A percentile compares a stretch with the other conserved stretches of the same genome.
Evolutionary conservation across 2,797 vertebrate species (phyloP).

Genomic region (Darevskia nairensis): DNA sequence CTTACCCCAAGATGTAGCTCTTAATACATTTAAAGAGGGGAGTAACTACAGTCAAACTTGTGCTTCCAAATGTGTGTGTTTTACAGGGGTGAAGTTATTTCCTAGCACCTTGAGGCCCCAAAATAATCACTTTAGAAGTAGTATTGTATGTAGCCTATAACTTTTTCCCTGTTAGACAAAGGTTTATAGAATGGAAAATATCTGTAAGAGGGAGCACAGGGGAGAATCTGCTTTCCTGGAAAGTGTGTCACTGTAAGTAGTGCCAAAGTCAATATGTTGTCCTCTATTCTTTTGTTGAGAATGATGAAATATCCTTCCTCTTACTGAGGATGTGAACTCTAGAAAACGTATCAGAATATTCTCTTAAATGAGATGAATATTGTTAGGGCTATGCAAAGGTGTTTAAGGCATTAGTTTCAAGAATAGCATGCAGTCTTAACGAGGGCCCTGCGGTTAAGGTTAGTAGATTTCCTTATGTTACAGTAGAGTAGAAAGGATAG

Average conservation of each 20-base stretch:
- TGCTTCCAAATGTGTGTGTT: not conserved
- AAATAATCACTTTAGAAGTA: not conserved
- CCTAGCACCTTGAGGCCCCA: not conserved
- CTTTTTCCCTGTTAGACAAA: not conserved
- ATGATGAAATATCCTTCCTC: constrained; percentile 43
- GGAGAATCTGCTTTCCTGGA: constrained; percentile 20
- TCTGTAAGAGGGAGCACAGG: constrained; percentile 10
- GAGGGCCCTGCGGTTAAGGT: not conserved
- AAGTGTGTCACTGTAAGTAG: constrained; percentile 20
- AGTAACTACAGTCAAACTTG: not conserved
- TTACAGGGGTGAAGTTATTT: not conserved
- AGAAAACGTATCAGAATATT: not conserved
- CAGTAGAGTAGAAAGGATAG: not conserved
- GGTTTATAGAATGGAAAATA: constrained; percentile 25
- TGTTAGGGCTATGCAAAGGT: not conserved
- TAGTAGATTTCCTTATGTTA: not conserved
- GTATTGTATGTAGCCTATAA: not conserved
- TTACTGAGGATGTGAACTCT: not conserved
- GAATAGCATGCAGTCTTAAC: not conserved
- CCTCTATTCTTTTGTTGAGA: constrained; percentile 15
- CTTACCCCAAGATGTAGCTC: not conserved
- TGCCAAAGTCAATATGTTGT: constrained; percentile 42
- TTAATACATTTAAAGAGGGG: not conserved
- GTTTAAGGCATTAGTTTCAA: not conserved
- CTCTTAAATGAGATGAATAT: not conserved